Base-by-base conservation (phyloP, 2,113 vertebrate species). In the Agelaius tricolor region DNA sequence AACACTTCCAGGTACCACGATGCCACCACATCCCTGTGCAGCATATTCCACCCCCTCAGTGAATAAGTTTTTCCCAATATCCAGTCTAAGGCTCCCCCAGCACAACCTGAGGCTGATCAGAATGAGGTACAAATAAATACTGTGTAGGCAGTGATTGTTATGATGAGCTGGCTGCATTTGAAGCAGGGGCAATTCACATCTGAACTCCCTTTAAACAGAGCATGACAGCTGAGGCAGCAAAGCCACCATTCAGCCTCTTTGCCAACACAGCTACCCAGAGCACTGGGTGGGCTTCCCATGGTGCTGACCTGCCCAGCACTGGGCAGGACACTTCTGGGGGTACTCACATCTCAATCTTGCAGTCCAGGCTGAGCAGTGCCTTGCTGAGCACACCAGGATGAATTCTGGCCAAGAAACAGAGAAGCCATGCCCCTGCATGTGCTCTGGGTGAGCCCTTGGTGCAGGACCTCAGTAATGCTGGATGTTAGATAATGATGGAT, bases 1-100 rank as follows among this genome's bases (percentile, higher is more conserved):
- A 84, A 37, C 31, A 57, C 35, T 51, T 71, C 26, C 49, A 57
- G 22, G 31, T 41, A 49, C 55, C 0, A 0, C 20, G 43, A 37
- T 71, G 49, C 65, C 19, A 49, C 27, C 19, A 63, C 31, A 51
- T 43, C 26, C 27, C 35, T 5, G 4, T 14, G 26, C 41, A 55
- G 18, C 26, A 14, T 63, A 35, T 49, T 77, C 49, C 41, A 57
- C 5, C 4, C 27, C 20, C 13, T 57, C 65, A 71, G 27, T 33
- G 35, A 49, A 2, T 8, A 57, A 37, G 11, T 14, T 57, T 69
- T 57, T 63, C 35, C 35, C 63, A 71, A 37, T 28, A 44, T 20
- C 17, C 65, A 43, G 44, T 19, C 21, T 77, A 28, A 57, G 19
- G 6, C 15, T 62, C 13, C 10, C 15, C 10, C 16, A 55, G 19